Percentiles rank a stretch among this genome's conserved stretches.
These are phyloP conservation scores for Luidia sarsii DNA, from an alignment of 53 echinoderm and acorn worm species.

Conservation along the genomic window DNA sequence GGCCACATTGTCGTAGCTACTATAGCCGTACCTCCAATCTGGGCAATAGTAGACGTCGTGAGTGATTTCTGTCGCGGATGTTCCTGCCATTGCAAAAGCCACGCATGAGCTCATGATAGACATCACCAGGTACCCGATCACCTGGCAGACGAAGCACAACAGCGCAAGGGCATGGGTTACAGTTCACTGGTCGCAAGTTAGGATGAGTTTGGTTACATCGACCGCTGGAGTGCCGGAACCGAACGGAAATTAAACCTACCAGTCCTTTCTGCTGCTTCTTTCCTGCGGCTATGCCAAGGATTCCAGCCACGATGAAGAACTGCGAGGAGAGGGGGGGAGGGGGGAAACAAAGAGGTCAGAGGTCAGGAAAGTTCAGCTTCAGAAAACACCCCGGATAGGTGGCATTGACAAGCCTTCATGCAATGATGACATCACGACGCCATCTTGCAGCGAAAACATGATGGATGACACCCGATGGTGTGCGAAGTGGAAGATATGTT, in stretches of 20 bases:
- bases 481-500: too few relatives aligned
- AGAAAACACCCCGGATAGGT: too few relatives aligned
- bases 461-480: too few relatives aligned
- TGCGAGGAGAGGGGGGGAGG: too few relatives aligned
- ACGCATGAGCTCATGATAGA: background rate
- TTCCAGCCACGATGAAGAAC: slow-evolving; percentile 16
- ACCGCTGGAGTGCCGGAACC: too few relatives aligned
- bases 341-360: too few relatives aligned
- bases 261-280: background rate
- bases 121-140: background rate
- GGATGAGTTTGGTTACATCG: background rate
- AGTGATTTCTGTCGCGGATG: background rate
- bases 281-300: background rate
- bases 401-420: too few relatives aligned
- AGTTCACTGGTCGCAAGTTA: too few relatives aligned
- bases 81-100: background rate
- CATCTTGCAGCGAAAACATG: too few relatives aligned
- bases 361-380: too few relatives aligned
- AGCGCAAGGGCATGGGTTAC: too few relatives aligned
- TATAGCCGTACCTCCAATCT: background rate
- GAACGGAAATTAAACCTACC: background rate
- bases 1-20: background rate
- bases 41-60: background rate
- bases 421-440: too few relatives aligned
- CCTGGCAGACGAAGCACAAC: background rate